Evolutionary conservation across 2,113 vertebrate genomes (phyloP).

Genomic region (Rhinichthys klamathensis): DNA sequence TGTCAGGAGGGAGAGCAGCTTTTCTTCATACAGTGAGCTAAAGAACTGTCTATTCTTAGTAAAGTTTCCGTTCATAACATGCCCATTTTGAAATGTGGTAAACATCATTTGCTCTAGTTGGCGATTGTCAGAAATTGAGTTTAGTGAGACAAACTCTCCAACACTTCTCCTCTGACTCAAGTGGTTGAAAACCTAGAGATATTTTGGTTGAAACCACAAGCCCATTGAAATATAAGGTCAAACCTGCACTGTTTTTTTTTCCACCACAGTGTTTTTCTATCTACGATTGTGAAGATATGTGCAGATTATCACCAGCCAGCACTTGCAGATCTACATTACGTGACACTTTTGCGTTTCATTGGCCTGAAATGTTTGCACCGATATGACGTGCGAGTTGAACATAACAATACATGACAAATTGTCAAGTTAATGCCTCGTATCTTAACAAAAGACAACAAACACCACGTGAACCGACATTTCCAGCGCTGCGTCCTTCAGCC

Average conservation of each 20-base stretch:
- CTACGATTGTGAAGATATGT: background rate
- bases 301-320: background rate
- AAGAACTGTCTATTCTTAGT: conserved; percentile 73
- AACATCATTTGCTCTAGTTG: conserved; percentile 81
- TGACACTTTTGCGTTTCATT: conserved; percentile 19
- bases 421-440: conserved; percentile 48
- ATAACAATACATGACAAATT: conserved; percentile 61
- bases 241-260: background rate
- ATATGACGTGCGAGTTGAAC: conserved; percentile 48
- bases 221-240: conserved; percentile 18
- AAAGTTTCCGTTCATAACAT: conserved; percentile 56
- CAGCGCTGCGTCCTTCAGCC: conserved; percentile 56
- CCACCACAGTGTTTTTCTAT: background rate
- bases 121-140: conserved; percentile 66
- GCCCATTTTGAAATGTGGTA: conserved; percentile 79
- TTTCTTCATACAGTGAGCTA: conserved; percentile 58
- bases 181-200: conserved; percentile 2
- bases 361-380: conserved; percentile 42
- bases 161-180: conserved; percentile 19
- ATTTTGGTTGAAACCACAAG: conserved; percentile 46
- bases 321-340: background rate
- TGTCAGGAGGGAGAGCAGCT: conserved; percentile 24
- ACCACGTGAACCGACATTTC: conserved; percentile 20
- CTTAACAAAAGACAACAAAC: conserved; percentile 46
- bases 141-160: conserved; percentile 46